Percentiles rank a stretch among this genome's conserved stretches.
These are phyloP conservation scores for Phalera bucephala DNA, from an alignment of 2,888 invertebrate species.

Conservation along the genomic window DNA sequence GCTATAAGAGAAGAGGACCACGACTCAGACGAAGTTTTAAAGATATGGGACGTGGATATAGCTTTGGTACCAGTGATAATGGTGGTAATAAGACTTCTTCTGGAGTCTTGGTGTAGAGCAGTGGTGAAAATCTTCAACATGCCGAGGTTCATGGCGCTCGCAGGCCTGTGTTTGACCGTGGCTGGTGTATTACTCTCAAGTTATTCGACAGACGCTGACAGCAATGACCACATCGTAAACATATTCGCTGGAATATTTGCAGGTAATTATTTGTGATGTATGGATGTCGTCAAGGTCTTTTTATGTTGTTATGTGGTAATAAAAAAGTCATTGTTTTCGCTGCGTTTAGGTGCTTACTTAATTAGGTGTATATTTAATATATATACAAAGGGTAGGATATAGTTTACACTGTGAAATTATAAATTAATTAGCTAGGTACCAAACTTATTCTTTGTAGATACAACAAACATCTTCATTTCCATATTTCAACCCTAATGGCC, in stretches of 20 bases:
- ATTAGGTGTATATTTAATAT: too few species aligned
- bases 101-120: constrained; percentile 84
- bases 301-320: too few species aligned
- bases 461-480: too few species aligned
- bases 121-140: constrained; percentile 82
- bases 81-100: constrained; percentile 79
- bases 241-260: constrained; percentile 77
- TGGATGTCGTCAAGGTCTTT: constrained; percentile 4
- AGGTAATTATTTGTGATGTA: constrained; percentile 55
- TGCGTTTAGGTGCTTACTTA: too few species aligned
- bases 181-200: constrained; percentile 81
- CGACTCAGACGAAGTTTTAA: constrained; percentile 58
- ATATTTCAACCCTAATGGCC: too few species aligned
- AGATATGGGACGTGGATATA: constrained; percentile 83
- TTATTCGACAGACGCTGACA: constrained; percentile 70
- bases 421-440: too few species aligned
- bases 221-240: constrained; percentile 72
- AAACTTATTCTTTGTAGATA: too few species aligned
- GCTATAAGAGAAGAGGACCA: constrained; percentile 73
- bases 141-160: constrained; percentile 82
- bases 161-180: constrained; percentile 82
- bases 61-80: constrained; percentile 84
- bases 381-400: too few species aligned
- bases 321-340: too few species aligned
- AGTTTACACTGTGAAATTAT: too few species aligned